Evolutionary conservation across 1,140 invertebrate species (phyloP).

Genomic region (Gonatopus flavifemur): DNA sequence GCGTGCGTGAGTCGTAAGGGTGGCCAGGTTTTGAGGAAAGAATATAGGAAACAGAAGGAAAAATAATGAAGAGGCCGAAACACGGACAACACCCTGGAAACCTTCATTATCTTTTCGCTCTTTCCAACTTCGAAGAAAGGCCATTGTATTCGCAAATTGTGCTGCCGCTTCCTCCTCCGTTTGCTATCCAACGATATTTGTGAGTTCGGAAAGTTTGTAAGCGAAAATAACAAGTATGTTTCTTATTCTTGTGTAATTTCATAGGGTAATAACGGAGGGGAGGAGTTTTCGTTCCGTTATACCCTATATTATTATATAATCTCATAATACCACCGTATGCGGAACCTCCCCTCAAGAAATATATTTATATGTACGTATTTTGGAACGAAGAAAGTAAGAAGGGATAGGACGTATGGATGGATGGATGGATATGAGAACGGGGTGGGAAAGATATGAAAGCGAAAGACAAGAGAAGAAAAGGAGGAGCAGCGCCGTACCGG

Average conservation of each 20-base stretch:
- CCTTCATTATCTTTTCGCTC: slow-evolving; percentile 47
- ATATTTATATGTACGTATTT: no score
- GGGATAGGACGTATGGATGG: neutral
- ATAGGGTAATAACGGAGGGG: no score
- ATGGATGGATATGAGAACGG: no score
- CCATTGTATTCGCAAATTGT: slow-evolving; percentile 46
- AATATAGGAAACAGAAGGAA: neutral
- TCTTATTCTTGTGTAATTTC: no score
- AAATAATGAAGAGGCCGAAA: slow-evolving; percentile 26
- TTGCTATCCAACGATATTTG: slow-evolving; percentile 3
- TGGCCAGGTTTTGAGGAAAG: slow-evolving; percentile 33
- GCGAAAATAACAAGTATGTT: neutral
- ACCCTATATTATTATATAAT: no score
- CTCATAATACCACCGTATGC: no score
- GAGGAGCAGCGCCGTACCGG: no score
- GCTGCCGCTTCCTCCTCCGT: slow-evolving; percentile 27
- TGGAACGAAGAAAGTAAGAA: neutral
- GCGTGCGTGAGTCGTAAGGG: slow-evolving; percentile 35
- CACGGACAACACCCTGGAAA: slow-evolving; percentile 41
- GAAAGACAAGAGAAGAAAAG: slow-evolving; percentile 5
- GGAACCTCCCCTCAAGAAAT: no score
- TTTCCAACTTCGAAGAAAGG: slow-evolving; percentile 39
- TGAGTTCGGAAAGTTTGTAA: neutral
- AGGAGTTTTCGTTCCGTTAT: no score
- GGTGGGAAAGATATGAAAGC: slow-evolving; percentile 1